Base-by-base conservation (phyloP, 2,797 vertebrate genomes). In the Lithobates sylvaticus region DNA sequence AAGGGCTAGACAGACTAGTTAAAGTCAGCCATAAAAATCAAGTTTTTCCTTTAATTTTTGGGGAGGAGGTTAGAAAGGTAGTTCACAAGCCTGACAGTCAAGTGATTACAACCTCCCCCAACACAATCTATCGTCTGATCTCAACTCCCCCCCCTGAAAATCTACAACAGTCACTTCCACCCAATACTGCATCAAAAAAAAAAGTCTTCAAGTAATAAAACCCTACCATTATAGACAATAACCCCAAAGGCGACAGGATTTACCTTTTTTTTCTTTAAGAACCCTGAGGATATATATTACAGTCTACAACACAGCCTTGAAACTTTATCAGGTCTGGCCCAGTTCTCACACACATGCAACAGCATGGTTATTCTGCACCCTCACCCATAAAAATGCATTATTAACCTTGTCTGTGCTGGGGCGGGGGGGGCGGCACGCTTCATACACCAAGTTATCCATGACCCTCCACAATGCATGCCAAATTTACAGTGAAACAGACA, bases 261-360 rank as follows among this genome's bases (percentile, higher is more conserved):
- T 58, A 16, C 13, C 44, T 10, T 71, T 47, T 64, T 42, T 34
- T n/a, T 13, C 78, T 71, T 76, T 42, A 71, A 27, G 32, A 42
- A 18, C 32, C 74, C 42, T 13, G 29, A 10, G 75, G 75, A 29
- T 39, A 77, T 42, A 69, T 21, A 58, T 54, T 76, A 76, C 64
- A 26, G 42, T 39, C 12, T 72, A 50, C 77, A 77, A 77, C 83
- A 78, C 23, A 67, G 68, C 78, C 69, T 32, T 72, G 13, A 88
- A 88, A 88, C 13, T 89, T 80, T 78, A 81, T 77, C 84, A 65
- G 88, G 88, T 84, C 84, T 88, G 65, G 76, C 78, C 68, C 58
- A 81, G 54, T 47, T 70, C 47, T 84, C 74, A 70, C 65, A 70
- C 74, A 70, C 74, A 84, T 61, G 83, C 18, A 26, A 64, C 42